Base-by-base conservation (phyloP, 1,140 invertebrate genomes). In the Magallana ariakensis region DNA sequence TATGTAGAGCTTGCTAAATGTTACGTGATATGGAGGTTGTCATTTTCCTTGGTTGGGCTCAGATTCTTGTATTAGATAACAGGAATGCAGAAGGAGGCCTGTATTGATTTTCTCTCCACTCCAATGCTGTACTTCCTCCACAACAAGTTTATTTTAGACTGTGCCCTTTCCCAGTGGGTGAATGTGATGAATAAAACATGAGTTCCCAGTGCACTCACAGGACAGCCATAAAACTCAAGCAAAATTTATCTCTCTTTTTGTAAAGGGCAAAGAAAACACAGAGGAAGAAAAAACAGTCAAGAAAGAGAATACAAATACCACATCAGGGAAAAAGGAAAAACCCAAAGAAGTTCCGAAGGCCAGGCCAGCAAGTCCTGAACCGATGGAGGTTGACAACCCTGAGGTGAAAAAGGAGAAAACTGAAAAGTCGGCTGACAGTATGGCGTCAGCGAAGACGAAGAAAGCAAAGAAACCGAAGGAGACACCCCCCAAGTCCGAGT, bases 371-470 rank as follows among this genome's bases (percentile, higher is more conserved):
- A 82, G 80, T 54, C 80, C 80, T 2, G 80, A 82, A 22, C 80
- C 15, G 6, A 82, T 82, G 80, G 80, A 82, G 15, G 80, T 82
- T 11, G 80, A 82, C 33, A 46, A 46, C 10, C 66, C 16, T 5
- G 46, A 82, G 7, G 15, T 57, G 55, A 58, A 75, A 19, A 60
- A 56, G 22, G 82, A 84, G 56, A 84, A 84, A 26, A 9, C n/a
- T 60, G 82, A 84, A 56, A 84, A 84, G 33, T 19, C 54, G 4
- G 22, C 8, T 16, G 82, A 84, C 22, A 75, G 22, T 13, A 26
- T 7, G 33, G 54, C 81, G 84, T 57, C 84, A 83, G 86, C 83
- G 66, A 86, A 81, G 83, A 86, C 33, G 81, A 89, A 86, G 84
- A 57, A 66, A 87, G 62, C 57, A 46, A 88, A 83, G 33, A 84